Evolutionary conservation across 2,113 vertebrate genomes (phyloP).

Genomic region (Argyrosomus japonicus): DNA sequence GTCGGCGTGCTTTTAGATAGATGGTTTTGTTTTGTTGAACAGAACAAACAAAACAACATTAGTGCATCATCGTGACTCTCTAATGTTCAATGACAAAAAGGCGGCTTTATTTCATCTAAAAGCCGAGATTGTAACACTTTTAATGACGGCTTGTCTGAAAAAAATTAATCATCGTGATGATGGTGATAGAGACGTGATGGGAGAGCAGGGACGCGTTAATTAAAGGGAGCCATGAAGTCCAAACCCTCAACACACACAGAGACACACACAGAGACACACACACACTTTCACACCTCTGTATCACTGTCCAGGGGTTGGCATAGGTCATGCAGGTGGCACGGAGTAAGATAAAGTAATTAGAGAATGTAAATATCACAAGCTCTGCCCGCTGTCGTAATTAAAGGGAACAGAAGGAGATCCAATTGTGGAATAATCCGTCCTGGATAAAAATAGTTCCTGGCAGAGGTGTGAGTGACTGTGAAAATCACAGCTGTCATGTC

Average conservation of each 20-base stretch:
- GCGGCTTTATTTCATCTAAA: not conserved
- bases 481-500: conserved; percentile 40
- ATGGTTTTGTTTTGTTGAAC: conserved; percentile 2
- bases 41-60: not conserved
- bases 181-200: conserved; percentile 19
- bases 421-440: conserved; percentile 37
- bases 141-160: not conserved
- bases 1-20: conserved; percentile 29
- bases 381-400: conserved; percentile 68
- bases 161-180: not conserved
- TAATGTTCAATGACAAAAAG: not conserved
- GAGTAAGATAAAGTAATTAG: conserved; percentile 75
- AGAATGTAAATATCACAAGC: conserved; percentile 77
- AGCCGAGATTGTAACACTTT: conserved; percentile 11
- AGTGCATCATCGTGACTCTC: conserved; percentile 8
- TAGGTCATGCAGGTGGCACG: conserved; percentile 57
- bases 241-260: not conserved
- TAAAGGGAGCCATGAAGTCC: conserved; percentile 9
- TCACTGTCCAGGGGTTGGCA: conserved; percentile 37
- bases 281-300: not conserved
- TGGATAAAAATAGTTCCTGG: conserved; percentile 45
- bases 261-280: not conserved
- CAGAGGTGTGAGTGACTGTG: conserved; percentile 47
- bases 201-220: conserved; percentile 21
- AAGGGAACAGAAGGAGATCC: conserved; percentile 62